These are phyloP conservation scores for Phyllotreta cruciferae DNA, from an alignment of 2,888 invertebrate species.

Conservation along the genomic window DNA sequence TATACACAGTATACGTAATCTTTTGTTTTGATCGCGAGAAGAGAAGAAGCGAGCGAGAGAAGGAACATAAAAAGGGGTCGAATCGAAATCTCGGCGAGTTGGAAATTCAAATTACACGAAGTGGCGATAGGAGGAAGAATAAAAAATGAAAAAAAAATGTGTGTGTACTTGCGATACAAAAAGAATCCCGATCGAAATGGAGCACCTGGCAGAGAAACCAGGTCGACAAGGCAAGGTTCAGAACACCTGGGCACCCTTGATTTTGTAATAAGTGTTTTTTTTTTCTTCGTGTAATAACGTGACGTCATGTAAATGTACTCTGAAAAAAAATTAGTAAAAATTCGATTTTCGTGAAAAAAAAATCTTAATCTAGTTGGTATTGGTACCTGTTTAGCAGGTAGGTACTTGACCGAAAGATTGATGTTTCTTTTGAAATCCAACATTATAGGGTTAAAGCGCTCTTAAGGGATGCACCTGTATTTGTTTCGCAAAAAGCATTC, in stretches of 20 bases:
- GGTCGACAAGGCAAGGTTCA: constrained; percentile 53
- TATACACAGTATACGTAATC: too few relatives aligned
- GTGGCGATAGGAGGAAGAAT: not conserved
- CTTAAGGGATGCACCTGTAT: constrained; percentile 38
- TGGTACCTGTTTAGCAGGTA: constrained; percentile 21
- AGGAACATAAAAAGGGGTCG: not conserved
- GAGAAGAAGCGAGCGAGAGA: constrained; percentile 32
- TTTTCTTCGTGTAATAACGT: constrained; percentile 15
- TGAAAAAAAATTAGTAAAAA: not conserved
- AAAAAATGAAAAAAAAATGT: not conserved
- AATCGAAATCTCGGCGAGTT: constrained; percentile 13
- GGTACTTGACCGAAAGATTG: constrained; percentile 27
- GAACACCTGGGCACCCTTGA: constrained; percentile 55
- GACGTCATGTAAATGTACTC: not conserved
- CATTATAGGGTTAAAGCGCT: constrained; percentile 33
- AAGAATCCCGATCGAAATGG: constrained; percentile 45
- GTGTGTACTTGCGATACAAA: constrained; percentile 49
- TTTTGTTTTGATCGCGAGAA: constrained; percentile 49
- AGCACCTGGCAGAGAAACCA: constrained; percentile 58
- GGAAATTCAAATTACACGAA: not conserved
- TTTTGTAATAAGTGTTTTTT: constrained; percentile 51
- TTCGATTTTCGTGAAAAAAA: not conserved
- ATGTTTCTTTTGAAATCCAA: constrained; percentile 22
- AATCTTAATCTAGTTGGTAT: not conserved
- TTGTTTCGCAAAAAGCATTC: constrained; percentile 43